Conservation (phyloP, 2,113 vertebrate genomes). For the Sapajus apella region DNA sequence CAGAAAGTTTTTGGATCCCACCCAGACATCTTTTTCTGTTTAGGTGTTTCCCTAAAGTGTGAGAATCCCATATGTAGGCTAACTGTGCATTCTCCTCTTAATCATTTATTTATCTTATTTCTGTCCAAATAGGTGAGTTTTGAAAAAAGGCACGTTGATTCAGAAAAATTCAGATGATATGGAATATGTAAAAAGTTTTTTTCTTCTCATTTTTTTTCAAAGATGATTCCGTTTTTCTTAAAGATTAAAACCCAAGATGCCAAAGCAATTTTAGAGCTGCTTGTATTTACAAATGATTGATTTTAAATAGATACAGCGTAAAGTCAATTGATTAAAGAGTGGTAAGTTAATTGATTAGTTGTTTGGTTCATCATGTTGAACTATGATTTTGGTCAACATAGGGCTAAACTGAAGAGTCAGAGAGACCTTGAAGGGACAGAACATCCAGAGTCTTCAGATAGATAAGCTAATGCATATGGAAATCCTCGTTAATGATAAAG, state of each 20-base stretch:
- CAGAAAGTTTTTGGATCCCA: too few species aligned
- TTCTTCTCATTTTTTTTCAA: slow-evolving; percentile 9
- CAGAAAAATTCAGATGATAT: neutral
- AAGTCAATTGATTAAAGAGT: neutral
- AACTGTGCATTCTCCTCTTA: neutral
- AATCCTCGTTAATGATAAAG: neutral
- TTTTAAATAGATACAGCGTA: neutral
- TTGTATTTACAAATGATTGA: neutral
- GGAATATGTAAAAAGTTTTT: neutral
- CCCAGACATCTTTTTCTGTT: neutral
- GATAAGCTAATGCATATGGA: neutral
- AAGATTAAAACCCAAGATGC: neutral
- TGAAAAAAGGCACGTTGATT: neutral
- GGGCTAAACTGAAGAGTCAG: neutral
- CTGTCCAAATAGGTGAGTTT: neutral
- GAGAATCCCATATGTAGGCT: neutral
- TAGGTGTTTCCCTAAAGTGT: neutral
- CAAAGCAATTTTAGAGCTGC: neutral
- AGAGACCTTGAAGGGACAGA: neutral
- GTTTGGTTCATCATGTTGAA: neutral
- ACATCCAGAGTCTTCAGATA: neutral
- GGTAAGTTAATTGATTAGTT: neutral
- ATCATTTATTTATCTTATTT: neutral
- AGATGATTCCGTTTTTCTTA: neutral
- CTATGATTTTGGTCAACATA: neutral